phyloP scores from a whole-genome alignment of 1,140 invertebrate species.

The Aphis gossypii region DNA sequence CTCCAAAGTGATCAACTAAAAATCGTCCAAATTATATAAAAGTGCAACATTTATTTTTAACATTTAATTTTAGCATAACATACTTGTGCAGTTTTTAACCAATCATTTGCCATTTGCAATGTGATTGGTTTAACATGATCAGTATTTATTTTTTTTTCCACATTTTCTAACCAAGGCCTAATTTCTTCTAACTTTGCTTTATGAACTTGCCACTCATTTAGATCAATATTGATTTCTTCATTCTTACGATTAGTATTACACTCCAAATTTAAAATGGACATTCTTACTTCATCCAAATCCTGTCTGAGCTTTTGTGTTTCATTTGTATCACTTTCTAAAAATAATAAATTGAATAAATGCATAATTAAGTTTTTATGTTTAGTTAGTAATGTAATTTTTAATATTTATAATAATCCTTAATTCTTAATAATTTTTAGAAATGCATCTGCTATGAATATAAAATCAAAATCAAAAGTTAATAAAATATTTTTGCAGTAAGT shows the following conservation, averaged over 20 bases:
- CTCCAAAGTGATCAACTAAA: constrained; percentile 65
- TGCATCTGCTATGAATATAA: neutral
- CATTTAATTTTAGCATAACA: neutral
- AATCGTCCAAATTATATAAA: neutral
- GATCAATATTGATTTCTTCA: constrained; percentile 75
- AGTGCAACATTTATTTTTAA: neutral
- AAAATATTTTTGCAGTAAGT: neutral
- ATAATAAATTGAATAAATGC: neutral
- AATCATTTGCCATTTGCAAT: constrained; percentile 81
- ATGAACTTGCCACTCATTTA: constrained; percentile 74
- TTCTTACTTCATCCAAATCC: constrained; percentile 52
- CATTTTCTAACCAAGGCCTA: constrained; percentile 87
- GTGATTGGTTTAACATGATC: constrained; percentile 75
- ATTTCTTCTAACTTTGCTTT: constrained; percentile 79
- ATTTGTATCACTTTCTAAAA: constrained; percentile 49
- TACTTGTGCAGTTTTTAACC: constrained; percentile 69
- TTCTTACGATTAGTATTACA: constrained; percentile 64
- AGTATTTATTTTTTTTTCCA: constrained; percentile 78
- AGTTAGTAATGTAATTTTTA: neutral
- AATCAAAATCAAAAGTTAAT: neutral
- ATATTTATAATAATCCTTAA: neutral
- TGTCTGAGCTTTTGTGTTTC: constrained; percentile 49
- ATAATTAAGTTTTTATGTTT: neutral
- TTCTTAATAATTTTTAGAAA: neutral
- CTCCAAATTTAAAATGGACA: constrained; percentile 47